Conservation (phyloP, 2,888 invertebrate genomes). For the Pristionchus mayeri region DNA sequence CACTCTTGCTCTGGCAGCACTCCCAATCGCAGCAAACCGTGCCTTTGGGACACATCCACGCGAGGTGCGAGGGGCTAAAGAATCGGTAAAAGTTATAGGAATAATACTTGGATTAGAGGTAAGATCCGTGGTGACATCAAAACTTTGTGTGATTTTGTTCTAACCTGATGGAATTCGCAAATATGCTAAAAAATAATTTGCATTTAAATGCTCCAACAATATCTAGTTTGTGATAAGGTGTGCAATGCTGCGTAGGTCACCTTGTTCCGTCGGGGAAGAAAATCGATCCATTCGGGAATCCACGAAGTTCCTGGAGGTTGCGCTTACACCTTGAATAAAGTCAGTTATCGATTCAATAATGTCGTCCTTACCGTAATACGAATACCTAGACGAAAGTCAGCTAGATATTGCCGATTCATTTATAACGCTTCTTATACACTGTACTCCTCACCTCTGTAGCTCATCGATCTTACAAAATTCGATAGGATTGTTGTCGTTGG, state of each 20-base stretch:
- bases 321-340: background rate
- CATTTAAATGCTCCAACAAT: too few relatives aligned
- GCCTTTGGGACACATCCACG: background rate
- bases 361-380: background rate
- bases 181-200: too few relatives aligned
- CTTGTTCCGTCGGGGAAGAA: background rate
- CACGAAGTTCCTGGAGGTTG: background rate
- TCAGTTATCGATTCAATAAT: background rate
- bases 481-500: background rate
- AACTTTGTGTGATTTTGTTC: too few relatives aligned
- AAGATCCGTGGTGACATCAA: too few relatives aligned
- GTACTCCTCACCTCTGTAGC: background rate
- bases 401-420: background rate
- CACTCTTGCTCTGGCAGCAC: background rate
- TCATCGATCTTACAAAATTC: background rate
- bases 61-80: background rate
- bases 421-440: too few relatives aligned
- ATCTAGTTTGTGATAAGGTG: too few relatives aligned
- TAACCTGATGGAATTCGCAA: too few relatives aligned
- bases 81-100: background rate
- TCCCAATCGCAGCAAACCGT: conserved; percentile 31
- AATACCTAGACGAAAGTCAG: background rate
- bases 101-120: too few relatives aligned
- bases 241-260: background rate
- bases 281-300: background rate